Conservation (phyloP, 1,140 invertebrate genomes). For the Papilio glaucus region DNA sequence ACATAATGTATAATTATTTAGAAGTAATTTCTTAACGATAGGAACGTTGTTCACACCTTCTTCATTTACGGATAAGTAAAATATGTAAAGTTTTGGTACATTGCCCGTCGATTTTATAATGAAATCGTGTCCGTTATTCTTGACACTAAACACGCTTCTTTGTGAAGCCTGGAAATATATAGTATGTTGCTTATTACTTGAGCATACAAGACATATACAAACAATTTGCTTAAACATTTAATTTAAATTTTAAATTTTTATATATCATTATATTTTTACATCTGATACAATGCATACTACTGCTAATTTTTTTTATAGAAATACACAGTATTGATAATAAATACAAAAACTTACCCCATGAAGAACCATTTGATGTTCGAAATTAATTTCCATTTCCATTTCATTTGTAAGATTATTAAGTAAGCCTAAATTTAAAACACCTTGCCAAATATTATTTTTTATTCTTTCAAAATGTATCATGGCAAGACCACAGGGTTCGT, state of each 20-base stretch:
- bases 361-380: constrained; percentile 60
- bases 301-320: too few species aligned
- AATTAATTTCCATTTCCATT: constrained; percentile 59
- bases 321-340: constrained; percentile 13
- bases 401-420: constrained; percentile 50
- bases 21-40: constrained; percentile 49
- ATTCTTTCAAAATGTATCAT: constrained; percentile 69
- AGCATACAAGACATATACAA: constrained; percentile 37
- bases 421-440: constrained; percentile 58
- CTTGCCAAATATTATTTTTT: constrained; percentile 59
- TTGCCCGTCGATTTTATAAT: constrained; percentile 48
- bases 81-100: constrained; percentile 49
- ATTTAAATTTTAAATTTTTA: too few species aligned
- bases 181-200: constrained; percentile 16
- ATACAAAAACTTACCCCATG: constrained; percentile 56
- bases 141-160: constrained; percentile 43
- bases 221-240: too few species aligned
- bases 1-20: constrained; percentile 65
- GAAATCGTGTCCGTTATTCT: constrained; percentile 49
- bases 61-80: constrained; percentile 51
- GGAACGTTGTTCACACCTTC: constrained; percentile 49
- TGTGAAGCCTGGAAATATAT: constrained; percentile 46
- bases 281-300: too few species aligned
- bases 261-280: too few species aligned
- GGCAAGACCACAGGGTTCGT: constrained; percentile 69